Base-by-base conservation (phyloP, 2,888 invertebrate species). In the Ochropleura plecta region DNA sequence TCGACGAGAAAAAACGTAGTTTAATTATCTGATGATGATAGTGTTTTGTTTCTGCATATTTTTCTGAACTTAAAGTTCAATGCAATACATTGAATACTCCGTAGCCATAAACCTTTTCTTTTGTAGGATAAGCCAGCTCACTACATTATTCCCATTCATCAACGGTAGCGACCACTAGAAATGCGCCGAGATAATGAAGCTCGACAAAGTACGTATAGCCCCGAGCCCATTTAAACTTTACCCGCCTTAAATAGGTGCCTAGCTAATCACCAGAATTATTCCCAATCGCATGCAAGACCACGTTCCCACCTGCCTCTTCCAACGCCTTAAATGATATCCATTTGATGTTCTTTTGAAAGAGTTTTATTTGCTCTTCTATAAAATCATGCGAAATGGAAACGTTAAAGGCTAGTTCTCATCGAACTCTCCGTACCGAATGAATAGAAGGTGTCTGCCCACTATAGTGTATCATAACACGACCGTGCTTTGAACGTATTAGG, bases 351-450 rank as follows among this genome's bases (percentile, higher is more conserved):
- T 5, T 48, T 65, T 59, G 0, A 68, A 72, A 80, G 53, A 84
- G 46, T 81, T 84, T 73, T 84, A 81, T 81, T 80, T 70, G 53
- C 55, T 42, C 46, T 71, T 67, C 57, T 71, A 64, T 20, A 48
- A 70, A 70, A 85, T 70, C 72, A 85, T 85, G 60, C 59, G 51
- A 66, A 82, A 85, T 78, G 55, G 64, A 30, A 10, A 68, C 82
- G 70, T 49, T 77, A 65, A 68, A 60, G 59, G 70, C 57, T 59
- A 57, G 57, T 67, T 83, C 42, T 48, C 30, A 49, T 20, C 20
- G 44, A 66, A 70, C 64, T 67, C 80, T 73, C 65, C 68, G 51
- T 64, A 70, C 18, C 8, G 18, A 75, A 67, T 75, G 67, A 81
- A 75, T 57, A 64, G 63, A 40, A 59, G 30, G 40, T 40, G 1